Percentiles rank a stretch among this genome's conserved stretches.
Conservation (phyloP, 2,113 vertebrate species). For the Neogale vison region DNA sequence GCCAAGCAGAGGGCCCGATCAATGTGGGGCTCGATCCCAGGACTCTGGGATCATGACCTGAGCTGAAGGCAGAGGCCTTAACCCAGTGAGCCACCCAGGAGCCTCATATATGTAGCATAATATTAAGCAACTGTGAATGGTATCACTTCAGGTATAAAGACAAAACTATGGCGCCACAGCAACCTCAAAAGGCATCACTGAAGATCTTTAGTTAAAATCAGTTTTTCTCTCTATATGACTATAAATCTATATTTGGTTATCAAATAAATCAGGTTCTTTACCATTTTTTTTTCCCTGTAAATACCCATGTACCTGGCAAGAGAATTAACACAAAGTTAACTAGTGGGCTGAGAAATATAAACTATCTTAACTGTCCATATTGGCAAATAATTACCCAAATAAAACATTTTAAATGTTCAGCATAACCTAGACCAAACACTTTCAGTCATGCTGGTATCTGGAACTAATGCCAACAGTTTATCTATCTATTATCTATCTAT, state of each 20-base stretch:
- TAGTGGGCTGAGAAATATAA: not conserved
- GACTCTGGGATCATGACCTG: no score
- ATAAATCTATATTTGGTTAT: not conserved
- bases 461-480: not conserved
- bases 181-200: not conserved
- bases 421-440: not conserved
- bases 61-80: no score
- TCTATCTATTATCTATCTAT: not conserved
- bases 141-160: not conserved
- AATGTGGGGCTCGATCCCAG: no score
- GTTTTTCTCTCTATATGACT: not conserved
- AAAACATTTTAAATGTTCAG: constrained; percentile 22
- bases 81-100: no score
- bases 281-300: not conserved
- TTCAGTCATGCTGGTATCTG: not conserved
- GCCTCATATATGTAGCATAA: no score
- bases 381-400: constrained; percentile 6
- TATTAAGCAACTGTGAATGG: not conserved
- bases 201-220: not conserved
- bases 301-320: not conserved
- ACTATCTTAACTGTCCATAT: not conserved
- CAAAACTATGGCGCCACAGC: not conserved
- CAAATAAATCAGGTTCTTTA: not conserved
- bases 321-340: constrained; percentile 39
- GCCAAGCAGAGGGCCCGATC: no score